Conservation (phyloP, 2,888 invertebrate genomes). For the Calameuta pallipes region DNA sequence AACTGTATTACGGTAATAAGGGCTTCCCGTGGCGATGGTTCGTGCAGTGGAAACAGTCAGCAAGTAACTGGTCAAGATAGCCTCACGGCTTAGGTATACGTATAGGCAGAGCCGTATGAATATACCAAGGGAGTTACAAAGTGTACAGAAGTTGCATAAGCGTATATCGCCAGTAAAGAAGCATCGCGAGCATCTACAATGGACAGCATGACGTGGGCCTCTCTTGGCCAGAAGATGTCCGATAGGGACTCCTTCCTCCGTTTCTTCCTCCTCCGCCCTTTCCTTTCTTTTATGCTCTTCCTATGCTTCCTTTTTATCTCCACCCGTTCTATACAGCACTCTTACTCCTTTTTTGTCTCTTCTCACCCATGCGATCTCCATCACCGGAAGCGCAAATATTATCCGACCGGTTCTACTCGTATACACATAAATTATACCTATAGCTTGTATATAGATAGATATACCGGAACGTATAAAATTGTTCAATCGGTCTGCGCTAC, state of each 20-base stretch:
- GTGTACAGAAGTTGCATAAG: conserved; percentile 1
- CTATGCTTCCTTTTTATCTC: background rate
- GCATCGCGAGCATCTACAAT: conserved; percentile 6
- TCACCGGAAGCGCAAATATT: conserved; percentile 6
- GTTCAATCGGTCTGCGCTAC: too few species aligned
- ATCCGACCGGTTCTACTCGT: too few species aligned
- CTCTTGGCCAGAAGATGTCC: conserved; percentile 23
- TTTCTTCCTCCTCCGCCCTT: conserved; percentile 8
- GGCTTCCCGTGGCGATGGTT: conserved; percentile 36
- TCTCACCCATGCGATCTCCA: conserved; percentile 18
- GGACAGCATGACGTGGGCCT: conserved; percentile 13
- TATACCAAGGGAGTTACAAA: background rate
- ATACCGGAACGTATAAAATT: too few species aligned
- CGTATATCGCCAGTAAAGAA: conserved; percentile 2
- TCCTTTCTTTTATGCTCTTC: background rate
- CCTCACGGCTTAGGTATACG: background rate
- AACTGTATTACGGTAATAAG: conserved; percentile 46
- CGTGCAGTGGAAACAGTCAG: conserved; percentile 28
- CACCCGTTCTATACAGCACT: background rate
- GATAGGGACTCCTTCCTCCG: conserved; percentile 22
- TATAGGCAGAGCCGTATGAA: background rate
- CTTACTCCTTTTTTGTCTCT: conserved; percentile 9
- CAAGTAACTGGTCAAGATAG: background rate
- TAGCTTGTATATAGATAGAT: too few species aligned
- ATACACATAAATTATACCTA: too few species aligned